These are phyloP conservation scores for Oncorhynchus keta DNA, from an alignment of 2,113 vertebrate species.

Conservation along the genomic window DNA sequence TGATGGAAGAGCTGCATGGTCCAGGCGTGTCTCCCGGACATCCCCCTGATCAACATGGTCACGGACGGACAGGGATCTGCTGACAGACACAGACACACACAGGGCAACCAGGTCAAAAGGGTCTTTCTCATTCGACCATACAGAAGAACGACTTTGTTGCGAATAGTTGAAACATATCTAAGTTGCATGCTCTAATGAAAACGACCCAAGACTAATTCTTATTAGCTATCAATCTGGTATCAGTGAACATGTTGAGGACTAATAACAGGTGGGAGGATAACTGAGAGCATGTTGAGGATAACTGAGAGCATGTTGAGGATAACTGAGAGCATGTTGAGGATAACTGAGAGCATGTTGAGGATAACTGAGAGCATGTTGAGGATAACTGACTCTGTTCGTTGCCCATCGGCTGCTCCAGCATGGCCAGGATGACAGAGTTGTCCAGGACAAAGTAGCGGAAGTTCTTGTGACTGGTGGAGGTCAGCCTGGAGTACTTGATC, in stretches of 20 bases:
- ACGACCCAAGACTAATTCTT: background rate
- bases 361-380: background rate
- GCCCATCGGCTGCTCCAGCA: conserved; percentile 85
- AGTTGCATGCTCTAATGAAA: no score
- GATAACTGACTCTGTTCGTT: conserved; percentile 84
- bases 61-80: conserved; percentile 87
- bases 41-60: conserved; percentile 85
- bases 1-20: conserved; percentile 80
- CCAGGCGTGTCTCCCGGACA: conserved; percentile 87
- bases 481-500: conserved; percentile 79
- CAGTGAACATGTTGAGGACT: no score
- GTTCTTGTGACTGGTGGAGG: conserved; percentile 79
- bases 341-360: background rate
- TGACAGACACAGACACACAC: conserved; percentile 46
- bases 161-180: no score
- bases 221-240: background rate
- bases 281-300: background rate
- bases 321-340: background rate
- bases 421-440: conserved; percentile 87
- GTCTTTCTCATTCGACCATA: no score
- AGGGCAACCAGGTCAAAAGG: background rate
- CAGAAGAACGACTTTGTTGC: no score
- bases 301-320: conserved; percentile 61
- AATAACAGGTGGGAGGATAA: no score
- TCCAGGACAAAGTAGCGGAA: conserved; percentile 92